Percentiles rank a stretch among this genome's conserved stretches.
phyloP scores from a whole-genome alignment of 2,113 vertebrate species.

The Cottus gobio region DNA sequence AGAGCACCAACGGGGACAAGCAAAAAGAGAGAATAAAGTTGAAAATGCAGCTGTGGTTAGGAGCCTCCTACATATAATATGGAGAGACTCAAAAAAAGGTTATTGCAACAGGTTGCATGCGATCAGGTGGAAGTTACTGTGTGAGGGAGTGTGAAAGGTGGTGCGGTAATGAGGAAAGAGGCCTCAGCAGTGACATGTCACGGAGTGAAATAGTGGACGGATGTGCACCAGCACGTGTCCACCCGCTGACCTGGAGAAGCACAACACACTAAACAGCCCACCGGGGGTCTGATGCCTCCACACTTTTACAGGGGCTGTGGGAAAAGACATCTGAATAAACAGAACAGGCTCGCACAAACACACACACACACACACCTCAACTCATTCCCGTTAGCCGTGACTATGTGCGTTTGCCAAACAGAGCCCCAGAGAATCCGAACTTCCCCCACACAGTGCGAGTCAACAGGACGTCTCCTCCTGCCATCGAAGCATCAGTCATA shows the following conservation, averaged over 20 bases:
- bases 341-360: constrained; percentile 18
- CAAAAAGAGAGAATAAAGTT: background rate
- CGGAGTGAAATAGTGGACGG: background rate
- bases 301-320: constrained; percentile 58
- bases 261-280: constrained; percentile 68
- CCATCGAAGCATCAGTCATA: constrained; percentile 54
- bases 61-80: background rate
- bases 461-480: constrained; percentile 49
- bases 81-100: background rate
- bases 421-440: background rate
- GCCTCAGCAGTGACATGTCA: background rate
- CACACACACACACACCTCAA: background rate
- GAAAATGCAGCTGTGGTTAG: background rate
- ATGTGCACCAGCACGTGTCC: background rate
- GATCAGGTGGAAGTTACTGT: background rate
- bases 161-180: background rate
- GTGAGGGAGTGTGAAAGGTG: background rate
- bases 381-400: constrained; percentile 2
- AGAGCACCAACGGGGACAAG: background rate
- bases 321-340: constrained; percentile 83
- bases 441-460: constrained; percentile 32
- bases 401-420: constrained; percentile 43
- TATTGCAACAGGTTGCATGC: background rate
- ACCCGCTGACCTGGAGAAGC: constrained; percentile 40
- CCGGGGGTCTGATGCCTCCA: constrained; percentile 42